phyloP scores from a whole-genome alignment of 2,797 vertebrate species.

The Caiman crocodilus region DNA sequence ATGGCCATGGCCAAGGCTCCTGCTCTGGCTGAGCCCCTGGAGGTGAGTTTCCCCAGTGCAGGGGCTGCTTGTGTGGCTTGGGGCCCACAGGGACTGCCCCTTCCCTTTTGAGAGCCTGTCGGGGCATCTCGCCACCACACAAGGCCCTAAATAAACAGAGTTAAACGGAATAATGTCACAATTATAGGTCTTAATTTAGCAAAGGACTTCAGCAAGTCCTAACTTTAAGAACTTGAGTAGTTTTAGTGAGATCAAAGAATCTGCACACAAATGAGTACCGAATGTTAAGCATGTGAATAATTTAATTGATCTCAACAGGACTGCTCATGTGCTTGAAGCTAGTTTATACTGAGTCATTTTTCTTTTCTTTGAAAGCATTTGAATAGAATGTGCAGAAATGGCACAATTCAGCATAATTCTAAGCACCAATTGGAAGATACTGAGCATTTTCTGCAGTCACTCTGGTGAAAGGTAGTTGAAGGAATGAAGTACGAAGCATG shows the following conservation, averaged over 20 bases:
- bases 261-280: background rate
- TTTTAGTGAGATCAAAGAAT: background rate
- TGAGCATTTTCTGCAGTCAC: background rate
- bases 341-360: background rate
- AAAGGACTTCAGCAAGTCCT: background rate
- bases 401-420: background rate
- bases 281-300: background rate
- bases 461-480: background rate
- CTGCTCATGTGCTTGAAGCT: background rate
- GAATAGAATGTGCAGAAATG: background rate
- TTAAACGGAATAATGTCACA: background rate
- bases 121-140: too few species aligned
- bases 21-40: too few species aligned
- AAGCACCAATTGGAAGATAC: background rate
- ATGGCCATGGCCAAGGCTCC: too few species aligned
- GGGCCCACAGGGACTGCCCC: too few species aligned
- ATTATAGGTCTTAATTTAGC: background rate
- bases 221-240: background rate
- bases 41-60: too few species aligned
- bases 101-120: too few species aligned
- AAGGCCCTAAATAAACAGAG: background rate
- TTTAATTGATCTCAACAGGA: background rate
- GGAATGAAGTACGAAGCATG: background rate
- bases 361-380: background rate
- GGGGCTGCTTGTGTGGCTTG: too few species aligned